These are phyloP conservation scores for Poecilia velifera DNA, from an alignment of 2,797 vertebrate genomes.

Conservation along the genomic window DNA sequence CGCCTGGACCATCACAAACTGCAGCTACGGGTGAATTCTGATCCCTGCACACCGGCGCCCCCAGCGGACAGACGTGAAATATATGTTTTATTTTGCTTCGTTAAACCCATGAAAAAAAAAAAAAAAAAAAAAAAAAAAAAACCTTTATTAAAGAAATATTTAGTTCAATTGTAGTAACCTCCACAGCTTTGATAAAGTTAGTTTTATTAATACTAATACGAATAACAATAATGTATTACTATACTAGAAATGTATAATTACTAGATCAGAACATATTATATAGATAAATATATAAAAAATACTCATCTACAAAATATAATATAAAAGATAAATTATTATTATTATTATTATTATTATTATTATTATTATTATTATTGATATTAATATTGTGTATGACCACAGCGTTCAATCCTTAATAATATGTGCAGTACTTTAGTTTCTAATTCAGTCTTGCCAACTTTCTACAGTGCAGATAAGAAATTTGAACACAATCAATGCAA, in stretches of 20 bases:
- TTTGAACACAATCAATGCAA: not conserved
- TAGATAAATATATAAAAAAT: not conserved
- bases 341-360: too few species aligned
- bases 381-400: not conserved
- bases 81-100: not conserved
- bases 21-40: constrained; percentile 35
- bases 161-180: not conserved
- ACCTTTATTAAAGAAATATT: not conserved
- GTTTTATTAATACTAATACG: not conserved
- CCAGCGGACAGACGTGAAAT: constrained; percentile 11
- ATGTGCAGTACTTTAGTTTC: not conserved
- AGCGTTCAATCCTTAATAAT: not conserved
- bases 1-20: constrained; percentile 57
- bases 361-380: not conserved
- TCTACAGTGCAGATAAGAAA: not conserved
- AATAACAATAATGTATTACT: not conserved
- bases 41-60: constrained; percentile 51
- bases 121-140: not conserved
- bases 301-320: too few species aligned
- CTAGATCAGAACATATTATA: not conserved
- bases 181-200: not conserved
- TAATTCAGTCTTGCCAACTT: not conserved
- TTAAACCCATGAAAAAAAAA: not conserved
- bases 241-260: not conserved
- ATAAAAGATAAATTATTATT: too few species aligned